Evolutionary conservation across 1,140 invertebrate species (phyloP), one percentile per base, ranked within the genome.

Genomic region (Ceratitis capitata): DNA sequence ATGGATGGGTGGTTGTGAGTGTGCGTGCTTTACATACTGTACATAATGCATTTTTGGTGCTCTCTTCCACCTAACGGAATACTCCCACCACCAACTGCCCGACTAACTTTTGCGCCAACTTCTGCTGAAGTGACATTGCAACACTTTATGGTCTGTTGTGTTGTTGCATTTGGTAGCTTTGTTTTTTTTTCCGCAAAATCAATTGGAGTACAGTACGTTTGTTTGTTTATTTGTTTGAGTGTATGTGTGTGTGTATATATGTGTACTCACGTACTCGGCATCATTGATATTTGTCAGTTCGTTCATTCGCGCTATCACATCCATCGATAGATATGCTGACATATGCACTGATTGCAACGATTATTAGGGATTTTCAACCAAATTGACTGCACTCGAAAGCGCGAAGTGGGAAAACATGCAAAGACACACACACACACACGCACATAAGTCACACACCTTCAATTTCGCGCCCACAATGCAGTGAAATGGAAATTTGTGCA

Each of bases 301-400:
- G 39, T 47, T 78, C n/a, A 42, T 45, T 45, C 42, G n/a, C 69
- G n/a, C 69, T 47, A 45, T 78, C 69, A n/a, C 35, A 78, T 45
- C 69, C n/a, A n/a, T n/a, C n/a, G n/a, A n/a, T n/a, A n/a, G 69
- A 47, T 78, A 12, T 47, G 69, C 69, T 45, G 39, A 78, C 39
- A 78, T 32, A 78, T 45, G 69, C 69, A 26, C 69, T 45, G 69
- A 45, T 78, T 78, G 39, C 39, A 78, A 26, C n/a, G 69, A 78
- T 78, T 78, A 78, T 78, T 78, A 78, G 69, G 69, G 69, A 78
- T 78, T 78, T 78, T 45, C 69, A 78, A 9, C 39, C 9, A 19
- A 78, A 78, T 78, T 78, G 69, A 32, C 39, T 78, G 69, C 69
- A 47, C 69, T 78, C 42, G 39, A 47, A 78, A 35, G 14, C 35